phyloP scores from a whole-genome alignment of 2,113 vertebrate genomes.

The Pithys albifrons region DNA sequence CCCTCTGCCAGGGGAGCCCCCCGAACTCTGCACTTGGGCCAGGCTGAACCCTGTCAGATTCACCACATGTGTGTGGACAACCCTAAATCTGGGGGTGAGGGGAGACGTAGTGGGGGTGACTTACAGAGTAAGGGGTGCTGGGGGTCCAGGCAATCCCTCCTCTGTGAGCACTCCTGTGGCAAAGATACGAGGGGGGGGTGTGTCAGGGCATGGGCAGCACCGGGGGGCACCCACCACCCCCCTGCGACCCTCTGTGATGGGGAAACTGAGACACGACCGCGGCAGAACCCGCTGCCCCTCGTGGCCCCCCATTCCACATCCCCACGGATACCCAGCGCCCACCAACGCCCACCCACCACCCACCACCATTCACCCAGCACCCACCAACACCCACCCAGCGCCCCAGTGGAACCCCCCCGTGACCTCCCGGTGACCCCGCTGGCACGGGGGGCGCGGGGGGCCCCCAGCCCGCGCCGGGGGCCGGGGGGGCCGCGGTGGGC shows the following conservation, averaged over 20 bases:
- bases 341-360: too few species aligned
- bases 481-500: background rate
- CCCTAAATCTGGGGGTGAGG: background rate
- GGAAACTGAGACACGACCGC: background rate
- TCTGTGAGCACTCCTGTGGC: background rate
- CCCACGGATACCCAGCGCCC: background rate
- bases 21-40: fast-evolving
- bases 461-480: background rate
- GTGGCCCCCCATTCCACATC: background rate
- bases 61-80: fast-evolving
- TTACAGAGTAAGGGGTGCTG: background rate
- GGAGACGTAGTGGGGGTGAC: background rate
- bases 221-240: too few species aligned
- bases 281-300: background rate
- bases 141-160: background rate
- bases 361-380: too few species aligned
- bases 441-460: too few species aligned
- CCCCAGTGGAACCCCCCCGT: background rate
- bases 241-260: fast-evolving
- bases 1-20: background rate
- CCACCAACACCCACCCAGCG: background rate
- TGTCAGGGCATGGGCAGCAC: background rate
- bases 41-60: background rate
- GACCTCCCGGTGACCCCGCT: background rate
- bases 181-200: background rate